These are phyloP conservation scores for Drosophila hawaiiensis DNA, from an alignment of 2,888 invertebrate species.

Conservation along the genomic window DNA sequence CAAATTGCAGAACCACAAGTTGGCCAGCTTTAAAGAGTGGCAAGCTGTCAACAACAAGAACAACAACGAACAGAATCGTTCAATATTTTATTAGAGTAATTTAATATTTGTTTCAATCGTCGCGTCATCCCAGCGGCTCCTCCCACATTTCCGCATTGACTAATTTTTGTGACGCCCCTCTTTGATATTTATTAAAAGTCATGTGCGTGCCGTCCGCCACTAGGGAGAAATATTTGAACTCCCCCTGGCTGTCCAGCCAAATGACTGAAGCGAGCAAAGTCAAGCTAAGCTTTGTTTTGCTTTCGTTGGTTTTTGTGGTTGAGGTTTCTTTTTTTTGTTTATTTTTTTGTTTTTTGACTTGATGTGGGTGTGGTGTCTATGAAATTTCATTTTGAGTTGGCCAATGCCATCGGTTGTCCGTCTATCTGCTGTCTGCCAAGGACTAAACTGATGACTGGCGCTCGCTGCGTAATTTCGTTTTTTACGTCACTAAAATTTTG, in stretches of 20 bases:
- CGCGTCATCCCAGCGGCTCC: background rate
- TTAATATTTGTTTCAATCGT: constrained; percentile 60
- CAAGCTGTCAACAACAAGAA: constrained; percentile 5
- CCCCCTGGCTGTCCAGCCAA: too few species aligned
- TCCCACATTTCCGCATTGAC: constrained; percentile 21
- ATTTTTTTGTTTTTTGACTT: background rate
- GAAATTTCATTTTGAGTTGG: constrained; percentile 2
- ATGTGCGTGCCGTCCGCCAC: constrained; percentile 65
- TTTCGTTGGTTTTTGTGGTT: constrained; percentile 23
- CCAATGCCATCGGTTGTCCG: constrained; percentile 17
- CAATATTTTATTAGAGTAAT: constrained; percentile 78
- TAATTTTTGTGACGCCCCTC: constrained; percentile 55
- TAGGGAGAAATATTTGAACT: constrained; percentile 54
- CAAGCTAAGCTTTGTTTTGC: constrained; percentile 50
- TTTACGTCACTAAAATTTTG: constrained; percentile 76
- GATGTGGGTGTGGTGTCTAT: background rate
- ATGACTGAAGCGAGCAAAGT: constrained; percentile 39
- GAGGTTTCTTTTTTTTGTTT: constrained; percentile 35
- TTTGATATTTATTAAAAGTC: constrained; percentile 80
- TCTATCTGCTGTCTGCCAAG: constrained; percentile 40
- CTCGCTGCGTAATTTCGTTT: constrained; percentile 67
- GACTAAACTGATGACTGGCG: constrained; percentile 40
- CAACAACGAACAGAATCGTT: constrained; percentile 56
- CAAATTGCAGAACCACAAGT: constrained; percentile 61
- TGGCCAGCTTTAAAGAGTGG: constrained; percentile 48